Conservation (phyloP, 2,797 vertebrate species). For the Liasis olivaceus region DNA sequence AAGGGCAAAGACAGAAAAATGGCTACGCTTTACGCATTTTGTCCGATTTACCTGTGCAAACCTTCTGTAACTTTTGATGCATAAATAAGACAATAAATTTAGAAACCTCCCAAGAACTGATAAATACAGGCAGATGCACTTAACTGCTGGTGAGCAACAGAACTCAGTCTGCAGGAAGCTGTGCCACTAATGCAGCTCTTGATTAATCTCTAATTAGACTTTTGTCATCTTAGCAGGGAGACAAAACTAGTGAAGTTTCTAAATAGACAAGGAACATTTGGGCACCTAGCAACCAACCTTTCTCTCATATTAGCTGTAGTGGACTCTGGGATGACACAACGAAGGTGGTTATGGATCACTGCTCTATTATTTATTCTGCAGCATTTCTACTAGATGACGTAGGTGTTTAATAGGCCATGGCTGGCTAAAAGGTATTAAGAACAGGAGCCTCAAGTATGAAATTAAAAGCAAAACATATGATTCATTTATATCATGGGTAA, state of each 20-base stretch:
- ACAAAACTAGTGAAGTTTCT: slow-evolving; percentile 86
- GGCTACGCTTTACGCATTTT: slow-evolving; percentile 68
- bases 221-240: slow-evolving; percentile 88
- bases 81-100: slow-evolving; percentile 81
- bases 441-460: slow-evolving; percentile 74
- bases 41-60: slow-evolving; percentile 67
- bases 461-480: slow-evolving; percentile 62
- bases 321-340: slow-evolving; percentile 74
- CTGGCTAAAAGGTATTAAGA: slow-evolving; percentile 72
- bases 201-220: slow-evolving; percentile 94
- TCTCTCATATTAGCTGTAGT: slow-evolving; percentile 79
- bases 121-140: slow-evolving; percentile 80
- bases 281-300: slow-evolving; percentile 86
- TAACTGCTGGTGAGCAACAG: slow-evolving; percentile 80
- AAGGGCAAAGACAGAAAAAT: slow-evolving; percentile 53
- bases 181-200: slow-evolving; percentile 82
- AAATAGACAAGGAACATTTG: slow-evolving; percentile 85
- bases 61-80: slow-evolving; percentile 61
- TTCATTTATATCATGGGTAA: slow-evolving; percentile 55
- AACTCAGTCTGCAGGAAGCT: slow-evolving; percentile 78
- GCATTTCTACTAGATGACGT: slow-evolving; percentile 84
- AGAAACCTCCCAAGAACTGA: slow-evolving; percentile 78
- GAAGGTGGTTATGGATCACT: slow-evolving; percentile 83
- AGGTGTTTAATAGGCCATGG: slow-evolving; percentile 79
- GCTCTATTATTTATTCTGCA: slow-evolving; percentile 85